Evolutionary conservation across 2,113 vertebrate species (phyloP).

Genomic region (Vulpes lagopus): DNA sequence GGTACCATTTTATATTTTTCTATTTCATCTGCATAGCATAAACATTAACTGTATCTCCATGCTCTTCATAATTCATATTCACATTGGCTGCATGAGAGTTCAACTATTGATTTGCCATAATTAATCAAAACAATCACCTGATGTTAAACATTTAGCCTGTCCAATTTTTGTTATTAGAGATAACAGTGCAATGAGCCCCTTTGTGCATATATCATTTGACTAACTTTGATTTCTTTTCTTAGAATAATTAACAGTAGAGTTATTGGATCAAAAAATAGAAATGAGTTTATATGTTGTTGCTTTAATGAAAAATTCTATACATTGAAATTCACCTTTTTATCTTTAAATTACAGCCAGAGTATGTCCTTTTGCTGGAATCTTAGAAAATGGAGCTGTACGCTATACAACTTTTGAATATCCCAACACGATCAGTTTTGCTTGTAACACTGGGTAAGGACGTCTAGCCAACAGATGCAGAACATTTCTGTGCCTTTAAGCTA

Average conservation of each 20-base stretch:
- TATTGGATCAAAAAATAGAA: not conserved
- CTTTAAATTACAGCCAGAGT: slow-evolving; percentile 87
- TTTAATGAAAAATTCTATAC: slow-evolving; percentile 32
- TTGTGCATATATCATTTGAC: not conserved
- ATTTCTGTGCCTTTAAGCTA: not conserved
- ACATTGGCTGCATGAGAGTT: not conserved
- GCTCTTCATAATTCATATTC: not conserved
- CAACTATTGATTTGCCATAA: not conserved
- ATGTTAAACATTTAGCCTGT: not conserved
- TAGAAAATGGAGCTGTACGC: slow-evolving; percentile 87
- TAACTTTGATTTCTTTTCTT: not conserved
- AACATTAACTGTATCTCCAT: not conserved
- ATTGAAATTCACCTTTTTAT: slow-evolving; percentile 13
- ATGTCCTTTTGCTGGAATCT: slow-evolving; percentile 87
- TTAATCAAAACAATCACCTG: not conserved
- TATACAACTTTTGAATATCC: slow-evolving; percentile 85
- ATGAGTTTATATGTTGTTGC: not conserved
- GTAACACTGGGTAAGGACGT: slow-evolving; percentile 91
- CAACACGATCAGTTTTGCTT: slow-evolving; percentile 89
- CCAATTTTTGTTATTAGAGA: not conserved
- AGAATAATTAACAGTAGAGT: not conserved
- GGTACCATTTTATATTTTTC: not conserved
- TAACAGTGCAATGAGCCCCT: not conserved
- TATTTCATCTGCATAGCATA: not conserved
- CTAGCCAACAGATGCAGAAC: not conserved